Evolutionary conservation across 2,113 vertebrate genomes (phyloP), one percentile per base, ranked within the genome.

Genomic region (Danionella cerebrum): DNA sequence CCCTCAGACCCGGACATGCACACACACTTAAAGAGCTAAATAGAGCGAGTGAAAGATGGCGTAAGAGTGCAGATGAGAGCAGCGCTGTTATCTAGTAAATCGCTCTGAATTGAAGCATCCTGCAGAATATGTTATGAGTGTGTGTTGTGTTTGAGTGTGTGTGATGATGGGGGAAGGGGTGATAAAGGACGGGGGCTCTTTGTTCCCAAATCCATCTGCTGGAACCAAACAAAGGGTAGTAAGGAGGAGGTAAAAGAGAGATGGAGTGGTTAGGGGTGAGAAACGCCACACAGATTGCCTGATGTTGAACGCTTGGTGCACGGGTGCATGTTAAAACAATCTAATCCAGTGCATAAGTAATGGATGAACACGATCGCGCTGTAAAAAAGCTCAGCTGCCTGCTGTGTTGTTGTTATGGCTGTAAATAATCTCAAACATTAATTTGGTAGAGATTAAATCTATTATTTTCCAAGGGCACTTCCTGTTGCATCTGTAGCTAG

Each of bases 161-260:
- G 51, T 31, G 29, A 4, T 3, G 4, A 80, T 81, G 45, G 79
- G 77, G 59, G 64, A 39, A 55, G 79, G n/a, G 80, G 41, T 19
- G 41, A 54, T 31, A 39, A 60, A 25, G 48, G 54, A 82, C 83
- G 83, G 83, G 77, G 76, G 83, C 80, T 84, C 88, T 87, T 87
- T 87, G 84, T 89, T 90, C 87, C 79, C 79, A 83, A 6, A 90
- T 86, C 91, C 92, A 94, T 94, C 92, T 94, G 92, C 91, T 90
- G 90, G 87, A 86, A 86, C 87, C 75, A 83, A 85, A 84, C 90
- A 86, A 87, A 87, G 64, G 64, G 72, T 59, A 54, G 42, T n/a
- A 41, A 66, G 72, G 82, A 80, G 79, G 74, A 77, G 78, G 77
- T 62, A 83, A 84, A 81, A 84, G 47, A 67, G 33, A 65, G 19